Percentiles rank a stretch among this genome's conserved stretches.
phyloP scores from a whole-genome alignment of 2,797 vertebrate genomes.

The Lerista edwardsae region DNA sequence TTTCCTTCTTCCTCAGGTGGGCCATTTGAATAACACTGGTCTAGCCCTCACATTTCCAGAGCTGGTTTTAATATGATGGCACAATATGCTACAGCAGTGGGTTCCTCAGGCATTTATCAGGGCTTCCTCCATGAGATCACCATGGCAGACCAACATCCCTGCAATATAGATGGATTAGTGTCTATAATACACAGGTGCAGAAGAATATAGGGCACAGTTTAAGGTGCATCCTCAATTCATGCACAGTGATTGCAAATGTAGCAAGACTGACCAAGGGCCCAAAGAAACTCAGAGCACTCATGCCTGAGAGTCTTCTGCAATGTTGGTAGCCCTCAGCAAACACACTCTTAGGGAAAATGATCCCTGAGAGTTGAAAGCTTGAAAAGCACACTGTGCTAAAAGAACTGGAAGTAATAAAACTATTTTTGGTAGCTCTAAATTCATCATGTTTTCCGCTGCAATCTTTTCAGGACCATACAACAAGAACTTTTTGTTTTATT shows the following conservation, averaged over 20 bases:
- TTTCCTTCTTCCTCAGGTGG: no score
- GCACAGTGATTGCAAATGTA: no score
- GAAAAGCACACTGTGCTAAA: not conserved
- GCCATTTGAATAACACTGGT: no score
- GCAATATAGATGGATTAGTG: not conserved
- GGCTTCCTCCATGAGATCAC: not conserved
- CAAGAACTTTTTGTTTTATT: not conserved
- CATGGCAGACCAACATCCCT: not conserved
- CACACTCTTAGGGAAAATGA: not conserved
- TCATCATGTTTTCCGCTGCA: not conserved
- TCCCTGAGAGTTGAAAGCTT: not conserved
- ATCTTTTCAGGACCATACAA: not conserved
- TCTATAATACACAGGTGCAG: not conserved
- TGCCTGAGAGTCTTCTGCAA: not conserved
- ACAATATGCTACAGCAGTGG: not conserved
- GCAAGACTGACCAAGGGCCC: no score
- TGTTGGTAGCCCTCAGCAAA: not conserved
- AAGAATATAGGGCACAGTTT: not conserved
- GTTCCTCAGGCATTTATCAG: not conserved
- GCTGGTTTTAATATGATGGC: not conserved
- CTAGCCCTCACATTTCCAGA: not conserved
- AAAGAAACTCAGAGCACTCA: not conserved
- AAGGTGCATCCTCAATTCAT: not conserved
- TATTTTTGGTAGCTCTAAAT: not conserved
- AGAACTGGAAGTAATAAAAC: not conserved